Percentiles rank a stretch among this genome's conserved stretches.
These are phyloP conservation scores for Yoshiicerus persimilis DNA, from an alignment of 1,140 invertebrate species.

Conservation along the genomic window DNA sequence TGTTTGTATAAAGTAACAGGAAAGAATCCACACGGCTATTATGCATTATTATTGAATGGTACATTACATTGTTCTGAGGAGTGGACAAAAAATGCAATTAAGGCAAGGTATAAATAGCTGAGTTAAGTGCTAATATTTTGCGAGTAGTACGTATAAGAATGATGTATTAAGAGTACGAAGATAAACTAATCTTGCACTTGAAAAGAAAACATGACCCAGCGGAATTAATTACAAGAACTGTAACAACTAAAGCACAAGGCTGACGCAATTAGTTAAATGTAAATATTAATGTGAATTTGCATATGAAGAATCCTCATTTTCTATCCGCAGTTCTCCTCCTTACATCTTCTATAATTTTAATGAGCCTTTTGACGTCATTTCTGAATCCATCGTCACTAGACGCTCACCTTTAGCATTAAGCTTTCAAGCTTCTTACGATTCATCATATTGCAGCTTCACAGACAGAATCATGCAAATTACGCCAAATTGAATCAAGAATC, in stretches of 20 bases:
- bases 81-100: too few species aligned
- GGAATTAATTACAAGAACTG: not conserved
- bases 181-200: not conserved
- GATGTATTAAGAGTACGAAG: not conserved
- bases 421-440: not conserved
- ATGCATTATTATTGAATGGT: too few species aligned
- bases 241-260: not conserved
- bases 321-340: not conserved
- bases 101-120: too few species aligned
- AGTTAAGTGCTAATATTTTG: too few species aligned
- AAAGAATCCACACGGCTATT: too few species aligned
- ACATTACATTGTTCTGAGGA: too few species aligned
- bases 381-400: not conserved
- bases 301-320: not conserved
- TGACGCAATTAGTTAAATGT: not conserved
- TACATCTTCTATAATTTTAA: not conserved
- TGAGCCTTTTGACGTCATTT: not conserved
- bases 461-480: constrained; percentile 1
- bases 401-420: constrained; percentile 1
- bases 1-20: too few species aligned
- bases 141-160: too few species aligned
- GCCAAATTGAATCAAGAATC: not conserved
- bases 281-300: not conserved
- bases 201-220: not conserved
- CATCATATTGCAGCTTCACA: not conserved